phyloP scores from a whole-genome alignment of 1,140 invertebrate species.

The Caenorhabditis brenneri region DNA sequence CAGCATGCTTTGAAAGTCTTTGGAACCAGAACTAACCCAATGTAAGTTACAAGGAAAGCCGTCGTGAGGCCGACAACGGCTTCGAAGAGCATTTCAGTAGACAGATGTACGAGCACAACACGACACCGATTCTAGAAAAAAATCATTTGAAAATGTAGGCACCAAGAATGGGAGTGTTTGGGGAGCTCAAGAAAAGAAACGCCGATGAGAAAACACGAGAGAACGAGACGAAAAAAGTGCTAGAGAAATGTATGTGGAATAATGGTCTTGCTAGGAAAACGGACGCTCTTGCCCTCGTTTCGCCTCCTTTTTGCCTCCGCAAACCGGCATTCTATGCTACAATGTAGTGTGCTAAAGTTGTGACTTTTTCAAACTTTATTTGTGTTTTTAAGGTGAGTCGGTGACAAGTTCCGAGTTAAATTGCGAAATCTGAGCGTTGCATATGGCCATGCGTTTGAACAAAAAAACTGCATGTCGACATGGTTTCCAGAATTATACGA shows the following conservation, averaged over 20 bases:
- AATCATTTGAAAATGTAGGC: background rate
- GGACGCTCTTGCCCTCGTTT: slow-evolving; percentile 20
- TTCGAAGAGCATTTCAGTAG: background rate
- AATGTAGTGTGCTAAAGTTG: background rate
- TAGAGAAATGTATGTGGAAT: slow-evolving; percentile 40
- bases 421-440: no score
- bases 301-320: slow-evolving; percentile 23
- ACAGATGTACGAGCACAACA: slow-evolving; percentile 5
- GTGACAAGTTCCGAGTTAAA: no score
- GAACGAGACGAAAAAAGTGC: background rate
- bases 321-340: slow-evolving; percentile 15
- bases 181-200: background rate
- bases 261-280: slow-evolving; percentile 43
- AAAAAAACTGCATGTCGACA: no score
- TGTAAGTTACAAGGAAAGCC: background rate
- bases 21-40: background rate
- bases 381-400: background rate
- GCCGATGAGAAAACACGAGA: background rate
- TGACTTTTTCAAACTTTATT: background rate
- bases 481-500: no score
- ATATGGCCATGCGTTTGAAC: no score
- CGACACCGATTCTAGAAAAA: background rate
- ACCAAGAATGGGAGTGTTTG: background rate
- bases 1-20: no score
- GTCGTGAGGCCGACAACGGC: background rate